Base-by-base conservation (phyloP, 2,888 invertebrate genomes). In the Ichneumoninae sp. region DNA sequence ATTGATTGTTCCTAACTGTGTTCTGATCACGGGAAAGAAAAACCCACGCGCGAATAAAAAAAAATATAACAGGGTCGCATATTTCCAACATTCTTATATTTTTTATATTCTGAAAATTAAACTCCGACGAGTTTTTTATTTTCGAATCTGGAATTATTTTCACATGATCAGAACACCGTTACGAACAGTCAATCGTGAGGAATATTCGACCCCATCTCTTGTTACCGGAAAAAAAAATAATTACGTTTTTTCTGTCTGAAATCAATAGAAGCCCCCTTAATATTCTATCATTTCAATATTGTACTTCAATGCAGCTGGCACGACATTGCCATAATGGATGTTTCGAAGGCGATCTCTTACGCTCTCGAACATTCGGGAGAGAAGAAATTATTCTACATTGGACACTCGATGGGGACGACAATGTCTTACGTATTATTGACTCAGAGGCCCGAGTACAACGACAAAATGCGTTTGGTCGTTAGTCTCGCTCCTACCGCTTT, bases 371-470 rank as follows among this genome's bases (percentile, higher is more conserved):
- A 44, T 16, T 13, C 44, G 1, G 44, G 44, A 16, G 13, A 44
- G 16, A 44, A 44, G 44, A 44, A 44, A 44, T 44, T 97, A 47
- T 95, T 96, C 88, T 99, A 98, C 92, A 94, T 98, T 57, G 99
- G 98, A 0, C 98, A 98, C 93, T 98, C 98, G 0, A 98, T 98
- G 96, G 98, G 98, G 1, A 97, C 97, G 0, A 96, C 97, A 0
- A 94, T 96, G 88, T 95, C 96, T 85, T 96, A 96, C 91, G 96
- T 96, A 1, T 94, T 97, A 88, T 94, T 97, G 57, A 96, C 97
- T 0, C 95, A 95, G 10, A 94, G 95, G 88, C 96, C 96, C 0
- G 95, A 96, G 89, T 97, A 96, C 89, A 97, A 97, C 89, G 66
- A 87, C 0, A 95, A 96, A 83, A 44, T 68, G 22, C 16, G n/a